Conservation (phyloP, 2,113 vertebrate genomes). For the Brachypteracias leptosomus region DNA sequence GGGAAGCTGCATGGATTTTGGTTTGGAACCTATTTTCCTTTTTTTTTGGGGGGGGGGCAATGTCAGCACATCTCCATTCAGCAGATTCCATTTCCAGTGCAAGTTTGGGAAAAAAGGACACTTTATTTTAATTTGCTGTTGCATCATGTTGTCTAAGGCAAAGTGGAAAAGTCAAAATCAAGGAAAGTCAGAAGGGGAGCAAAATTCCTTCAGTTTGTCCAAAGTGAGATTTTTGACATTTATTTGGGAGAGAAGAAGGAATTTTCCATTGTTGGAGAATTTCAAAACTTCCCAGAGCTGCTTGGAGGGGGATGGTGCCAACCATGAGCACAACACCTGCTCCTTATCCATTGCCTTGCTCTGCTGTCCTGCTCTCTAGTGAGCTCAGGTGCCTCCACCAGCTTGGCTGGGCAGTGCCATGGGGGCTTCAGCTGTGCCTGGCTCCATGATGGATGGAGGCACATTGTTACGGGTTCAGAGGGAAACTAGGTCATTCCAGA, state of each 20-base stretch:
- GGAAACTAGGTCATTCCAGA: background rate
- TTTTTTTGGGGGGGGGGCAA: background rate
- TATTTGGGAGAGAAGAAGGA: background rate
- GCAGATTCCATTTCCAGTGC: background rate
- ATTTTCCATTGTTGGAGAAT: background rate
- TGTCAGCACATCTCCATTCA: background rate
- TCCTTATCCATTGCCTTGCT: background rate
- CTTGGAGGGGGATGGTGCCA: background rate
- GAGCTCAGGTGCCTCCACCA: background rate
- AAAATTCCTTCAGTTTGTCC: background rate
- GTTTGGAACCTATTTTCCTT: background rate
- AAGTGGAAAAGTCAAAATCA: background rate
- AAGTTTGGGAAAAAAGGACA: background rate
- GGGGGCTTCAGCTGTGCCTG: fast-evolving
- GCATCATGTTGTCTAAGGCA: background rate
- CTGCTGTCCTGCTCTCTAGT: background rate
- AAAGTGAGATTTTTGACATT: background rate
- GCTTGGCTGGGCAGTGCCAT: fast-evolving
- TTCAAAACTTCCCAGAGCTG: background rate
- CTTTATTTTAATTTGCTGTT: background rate
- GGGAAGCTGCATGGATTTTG: background rate
- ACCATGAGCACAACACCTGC: fast-evolving
- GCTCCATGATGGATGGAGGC: fast-evolving
- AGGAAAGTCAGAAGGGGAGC: background rate
- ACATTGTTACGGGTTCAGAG: background rate